phyloP scores from a whole-genome alignment of 1,140 invertebrate species.

The Radopholus similis region DNA sequence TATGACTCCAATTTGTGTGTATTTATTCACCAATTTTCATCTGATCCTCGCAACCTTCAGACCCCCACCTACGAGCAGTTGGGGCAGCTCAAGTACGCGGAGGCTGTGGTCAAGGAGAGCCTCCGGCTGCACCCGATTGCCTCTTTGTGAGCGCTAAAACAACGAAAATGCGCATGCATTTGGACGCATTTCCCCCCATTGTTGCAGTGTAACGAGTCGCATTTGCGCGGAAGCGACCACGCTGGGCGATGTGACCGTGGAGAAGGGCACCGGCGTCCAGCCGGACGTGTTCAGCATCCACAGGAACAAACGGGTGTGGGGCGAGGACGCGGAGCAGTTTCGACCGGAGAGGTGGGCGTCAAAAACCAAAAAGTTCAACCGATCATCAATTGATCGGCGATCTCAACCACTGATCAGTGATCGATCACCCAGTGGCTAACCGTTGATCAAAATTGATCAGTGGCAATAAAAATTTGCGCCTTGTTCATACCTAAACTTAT shows the following conservation, averaged over 20 bases:
- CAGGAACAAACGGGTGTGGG: constrained; percentile 38
- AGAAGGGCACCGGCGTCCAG: constrained; percentile 28
- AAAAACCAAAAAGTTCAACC: too few relatives aligned
- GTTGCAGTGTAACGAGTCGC: constrained; percentile 28
- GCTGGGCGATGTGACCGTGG: constrained; percentile 26
- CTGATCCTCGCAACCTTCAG: constrained; percentile 4
- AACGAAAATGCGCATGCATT: too few relatives aligned
- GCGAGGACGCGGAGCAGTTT: constrained; percentile 41
- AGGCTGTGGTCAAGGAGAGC: constrained; percentile 50
- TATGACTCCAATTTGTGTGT: too few relatives aligned
- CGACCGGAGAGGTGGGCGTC: constrained; percentile 35
- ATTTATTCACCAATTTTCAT: too few relatives aligned
- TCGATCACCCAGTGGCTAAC: too few relatives aligned
- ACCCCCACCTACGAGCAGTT: constrained; percentile 46
- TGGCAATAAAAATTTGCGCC: too few relatives aligned
- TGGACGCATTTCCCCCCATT: too few relatives aligned
- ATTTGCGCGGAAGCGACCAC: constrained; percentile 30
- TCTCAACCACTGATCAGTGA: too few relatives aligned
- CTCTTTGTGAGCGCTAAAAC: constrained; percentile 8
- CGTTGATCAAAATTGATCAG: too few relatives aligned
- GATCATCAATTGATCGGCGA: too few relatives aligned
- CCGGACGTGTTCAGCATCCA: constrained; percentile 35
- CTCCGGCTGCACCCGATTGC: constrained; percentile 50
- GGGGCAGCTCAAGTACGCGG: constrained; percentile 45
- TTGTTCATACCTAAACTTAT: too few relatives aligned